phyloP scores from a whole-genome alignment of 2,113 vertebrate species.

The Crotalus helleri region DNA sequence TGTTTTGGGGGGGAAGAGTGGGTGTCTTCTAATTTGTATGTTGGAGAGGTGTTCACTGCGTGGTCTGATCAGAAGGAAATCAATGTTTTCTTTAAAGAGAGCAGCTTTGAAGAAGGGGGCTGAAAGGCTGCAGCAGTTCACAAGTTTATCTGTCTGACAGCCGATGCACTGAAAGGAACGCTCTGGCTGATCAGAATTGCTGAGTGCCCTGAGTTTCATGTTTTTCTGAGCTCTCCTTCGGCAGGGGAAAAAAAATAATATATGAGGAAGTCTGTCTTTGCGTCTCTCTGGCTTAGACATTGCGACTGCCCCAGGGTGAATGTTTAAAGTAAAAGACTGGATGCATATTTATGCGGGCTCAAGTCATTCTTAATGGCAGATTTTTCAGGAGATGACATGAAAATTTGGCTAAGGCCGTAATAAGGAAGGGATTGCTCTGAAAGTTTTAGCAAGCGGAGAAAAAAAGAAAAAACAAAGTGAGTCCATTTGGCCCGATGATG shows the following conservation, averaged over 20 bases:
- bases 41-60: slow-evolving; percentile 9
- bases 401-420: not conserved
- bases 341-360: not conserved
- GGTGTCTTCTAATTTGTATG: slow-evolving; percentile 9
- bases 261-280: not conserved
- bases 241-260: not conserved
- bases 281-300: slow-evolving; percentile 2
- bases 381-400: not conserved
- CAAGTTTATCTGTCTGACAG: slow-evolving; percentile 34
- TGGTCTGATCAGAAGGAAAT: slow-evolving; percentile 4
- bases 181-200: slow-evolving; percentile 41
- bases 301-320: not conserved
- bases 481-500: not conserved
- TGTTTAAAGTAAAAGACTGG: not conserved
- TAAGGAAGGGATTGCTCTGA: not conserved
- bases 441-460: not conserved
- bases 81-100: slow-evolving; percentile 15
- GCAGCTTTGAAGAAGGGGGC: slow-evolving; percentile 26
- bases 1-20: not conserved
- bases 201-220: not conserved
- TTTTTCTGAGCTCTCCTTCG: slow-evolving; percentile 14
- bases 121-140: slow-evolving; percentile 27
- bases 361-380: not conserved
- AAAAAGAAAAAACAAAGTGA: not conserved
- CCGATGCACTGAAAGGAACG: not conserved